phyloP scores from a whole-genome alignment of 2,888 invertebrate genomes.

The Drosophila robusta region DNA sequence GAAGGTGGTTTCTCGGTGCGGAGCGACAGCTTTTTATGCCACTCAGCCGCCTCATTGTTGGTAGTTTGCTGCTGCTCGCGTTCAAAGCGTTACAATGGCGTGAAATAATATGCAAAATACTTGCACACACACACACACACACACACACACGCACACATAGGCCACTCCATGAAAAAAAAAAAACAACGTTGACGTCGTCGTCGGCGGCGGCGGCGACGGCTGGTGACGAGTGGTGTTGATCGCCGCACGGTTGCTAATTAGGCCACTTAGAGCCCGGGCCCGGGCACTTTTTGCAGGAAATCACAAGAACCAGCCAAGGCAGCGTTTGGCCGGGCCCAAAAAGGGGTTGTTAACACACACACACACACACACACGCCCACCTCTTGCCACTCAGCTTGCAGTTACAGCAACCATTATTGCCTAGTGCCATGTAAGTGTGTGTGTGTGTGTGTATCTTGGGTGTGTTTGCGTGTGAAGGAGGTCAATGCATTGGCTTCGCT shows the following conservation, averaged over 20 bases:
- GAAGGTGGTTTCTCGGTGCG: slow-evolving; percentile 35
- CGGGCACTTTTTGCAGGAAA: slow-evolving; percentile 75
- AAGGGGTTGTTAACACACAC: slow-evolving; percentile 47
- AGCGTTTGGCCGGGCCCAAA: slow-evolving; percentile 19
- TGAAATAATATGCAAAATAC: slow-evolving; percentile 83
- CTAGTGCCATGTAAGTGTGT: slow-evolving; percentile 64
- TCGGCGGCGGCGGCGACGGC: slow-evolving; percentile 32
- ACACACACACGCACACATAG: slow-evolving; percentile 24
- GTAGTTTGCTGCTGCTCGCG: slow-evolving; percentile 59
- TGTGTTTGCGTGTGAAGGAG: slow-evolving; percentile 62
- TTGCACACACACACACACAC: slow-evolving; percentile 47
- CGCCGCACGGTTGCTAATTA: slow-evolving; percentile 82
- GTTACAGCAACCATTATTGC: slow-evolving; percentile 68
- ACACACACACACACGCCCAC: neutral
- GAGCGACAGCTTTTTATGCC: slow-evolving; percentile 77
- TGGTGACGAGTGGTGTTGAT: slow-evolving; percentile 79
- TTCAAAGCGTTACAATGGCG: slow-evolving; percentile 79
- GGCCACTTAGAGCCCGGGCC: slow-evolving; percentile 76
- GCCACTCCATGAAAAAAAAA: slow-evolving; percentile 38
- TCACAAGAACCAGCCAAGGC: slow-evolving; percentile 56
- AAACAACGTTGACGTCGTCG: slow-evolving; percentile 19
- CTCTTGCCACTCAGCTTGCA: slow-evolving; percentile 14
- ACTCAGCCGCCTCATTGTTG: slow-evolving; percentile 62
- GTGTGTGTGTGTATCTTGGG: slow-evolving; percentile 18
- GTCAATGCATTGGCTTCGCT: slow-evolving; percentile 68